Evolutionary conservation across 2,888 invertebrate species (phyloP).

Genomic region (Alviniconcha strummeri): DNA sequence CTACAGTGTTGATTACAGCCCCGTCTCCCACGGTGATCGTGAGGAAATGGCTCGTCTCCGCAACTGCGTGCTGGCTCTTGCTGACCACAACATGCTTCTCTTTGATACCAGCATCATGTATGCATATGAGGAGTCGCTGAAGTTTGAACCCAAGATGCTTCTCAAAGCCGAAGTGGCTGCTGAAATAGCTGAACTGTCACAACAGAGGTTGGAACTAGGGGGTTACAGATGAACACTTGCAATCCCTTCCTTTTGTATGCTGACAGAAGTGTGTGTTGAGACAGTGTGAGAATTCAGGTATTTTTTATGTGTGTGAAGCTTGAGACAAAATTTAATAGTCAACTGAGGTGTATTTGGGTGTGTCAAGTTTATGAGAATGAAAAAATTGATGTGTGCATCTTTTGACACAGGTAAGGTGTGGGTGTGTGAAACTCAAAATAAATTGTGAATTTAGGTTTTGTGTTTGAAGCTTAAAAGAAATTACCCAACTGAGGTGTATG

Average conservation of each 20-base stretch:
- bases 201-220: conserved; percentile 78
- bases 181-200: conserved; percentile 87
- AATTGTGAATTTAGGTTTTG: no score
- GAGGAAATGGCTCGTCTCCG: conserved; percentile 91
- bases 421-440: no score
- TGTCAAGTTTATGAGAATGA: no score
- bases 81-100: conserved; percentile 90
- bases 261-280: neutral
- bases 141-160: conserved; percentile 80
- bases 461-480: no score
- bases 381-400: no score
- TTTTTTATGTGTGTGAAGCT: no score
- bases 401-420: no score
- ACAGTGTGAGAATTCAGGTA: neutral
- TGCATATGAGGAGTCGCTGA: conserved; percentile 91
- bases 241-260: neutral
- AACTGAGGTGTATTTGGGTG: no score
- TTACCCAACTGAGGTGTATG: no score
- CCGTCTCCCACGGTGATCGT: conserved; percentile 83
- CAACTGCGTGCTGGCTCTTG: conserved; percentile 91
- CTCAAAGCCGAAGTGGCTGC: conserved; percentile 89
- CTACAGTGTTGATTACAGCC: conserved; percentile 86
- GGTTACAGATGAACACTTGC: conserved; percentile 36
- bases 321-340: no score
- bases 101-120: conserved; percentile 94